Base-by-base conservation (phyloP, 2,888 invertebrate species). In the Melikaiella ostensackeni region DNA sequence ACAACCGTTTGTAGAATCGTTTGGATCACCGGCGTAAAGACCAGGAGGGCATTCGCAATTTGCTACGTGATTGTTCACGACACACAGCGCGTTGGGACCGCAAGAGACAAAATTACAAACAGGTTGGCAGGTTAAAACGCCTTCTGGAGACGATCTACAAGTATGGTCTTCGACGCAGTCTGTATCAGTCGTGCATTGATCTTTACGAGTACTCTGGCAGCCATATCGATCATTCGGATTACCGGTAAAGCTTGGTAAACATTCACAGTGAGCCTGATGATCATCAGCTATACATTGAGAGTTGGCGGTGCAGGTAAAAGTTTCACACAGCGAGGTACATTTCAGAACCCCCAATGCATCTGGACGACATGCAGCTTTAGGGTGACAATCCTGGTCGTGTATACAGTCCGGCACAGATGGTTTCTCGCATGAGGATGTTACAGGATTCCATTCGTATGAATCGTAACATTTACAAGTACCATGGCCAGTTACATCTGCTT, bases 21-120 rank as follows among this genome's bases (percentile, higher is more conserved):
- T 95, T 0, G 98, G 97, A 92, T 98, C 96, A 4, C 98, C 98
- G 13, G 96, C 95, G 89, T 95, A 98, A 1, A 96, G 94, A 24
- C 98, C 98, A 9, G 96, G 95, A 24, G 97, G 97, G 88, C 98
- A 98, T 86, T 97, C 96, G 88, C 98, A 98, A 90, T 96, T 96
- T 0, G 97, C 96, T 19, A 95, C 95, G 89, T 98, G 98, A 88
- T 98, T 98, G 86, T 97, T 97, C 2, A 97, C 96, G 11, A 97
- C 94, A 88, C 98, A 98, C 24, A 98, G 93, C 9, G 98, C 97
- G 82, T 96, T 95, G 0, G 97, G 96, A 1, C 98, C 98, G 89
- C 98, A 98, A 66, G 93, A 93, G 0, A 96, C 91, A 61, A 94
- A 93, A 82, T 96, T 95, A 88, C 98, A 98, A 61, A 97, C 97